These are phyloP conservation scores for Prosapia bicincta DNA, from an alignment of 2,888 invertebrate species.

Conservation along the genomic window DNA sequence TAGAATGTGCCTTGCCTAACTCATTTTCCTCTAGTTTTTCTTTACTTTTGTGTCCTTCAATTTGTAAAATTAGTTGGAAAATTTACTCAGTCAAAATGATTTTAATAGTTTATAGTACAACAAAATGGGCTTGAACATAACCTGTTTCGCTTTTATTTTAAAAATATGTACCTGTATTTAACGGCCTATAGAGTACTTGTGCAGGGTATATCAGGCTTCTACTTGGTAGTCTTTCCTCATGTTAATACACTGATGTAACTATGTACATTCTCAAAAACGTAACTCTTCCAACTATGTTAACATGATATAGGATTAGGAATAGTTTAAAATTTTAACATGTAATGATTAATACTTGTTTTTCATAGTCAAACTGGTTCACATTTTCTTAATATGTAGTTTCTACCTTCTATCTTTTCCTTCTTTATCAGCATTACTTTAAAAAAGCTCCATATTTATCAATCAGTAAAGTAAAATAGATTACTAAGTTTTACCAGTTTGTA, in stretches of 20 bases:
- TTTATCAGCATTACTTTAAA: no score
- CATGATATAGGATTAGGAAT: not conserved
- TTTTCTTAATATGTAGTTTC: no score
- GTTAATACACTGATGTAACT: not conserved
- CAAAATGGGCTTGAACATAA: not conserved
- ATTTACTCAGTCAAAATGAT: not conserved
- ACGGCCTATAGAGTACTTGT: slow-evolving; percentile 2
- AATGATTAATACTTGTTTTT: no score
- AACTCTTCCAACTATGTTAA: not conserved
- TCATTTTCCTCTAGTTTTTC: slow-evolving; percentile 4
- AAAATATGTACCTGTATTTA: not conserved
- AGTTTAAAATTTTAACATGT: no score
- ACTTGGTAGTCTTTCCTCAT: not conserved
- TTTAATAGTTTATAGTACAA: not conserved
- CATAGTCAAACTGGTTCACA: no score
- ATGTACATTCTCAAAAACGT: no score
- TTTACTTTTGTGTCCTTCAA: not conserved
- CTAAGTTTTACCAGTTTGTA: no score
- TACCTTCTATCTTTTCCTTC: no score
- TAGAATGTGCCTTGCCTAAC: slow-evolving; percentile 23
- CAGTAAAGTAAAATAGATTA: no score
- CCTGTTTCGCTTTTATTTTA: not conserved
- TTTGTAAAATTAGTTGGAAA: not conserved
- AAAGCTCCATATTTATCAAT: no score
- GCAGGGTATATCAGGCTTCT: not conserved